Conservation (phyloP, 2,113 vertebrate species). For the Ctenodactylus gundi region DNA sequence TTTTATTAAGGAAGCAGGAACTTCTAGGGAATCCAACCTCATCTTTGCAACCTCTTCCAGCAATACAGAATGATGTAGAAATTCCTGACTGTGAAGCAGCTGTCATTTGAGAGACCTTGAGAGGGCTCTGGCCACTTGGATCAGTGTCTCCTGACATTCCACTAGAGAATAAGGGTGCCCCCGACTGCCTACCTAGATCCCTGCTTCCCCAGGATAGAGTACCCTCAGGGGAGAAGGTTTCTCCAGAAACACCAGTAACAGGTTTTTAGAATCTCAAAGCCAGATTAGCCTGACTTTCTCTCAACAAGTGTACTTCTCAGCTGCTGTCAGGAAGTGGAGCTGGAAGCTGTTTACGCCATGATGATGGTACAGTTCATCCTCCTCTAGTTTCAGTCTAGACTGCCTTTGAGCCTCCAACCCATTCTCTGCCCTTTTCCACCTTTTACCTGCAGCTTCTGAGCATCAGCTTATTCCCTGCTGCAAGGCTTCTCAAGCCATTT, state of each 20-base stretch:
- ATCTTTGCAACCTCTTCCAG: neutral
- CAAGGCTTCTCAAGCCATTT: neutral
- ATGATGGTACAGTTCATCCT: neutral
- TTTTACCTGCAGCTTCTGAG: neutral
- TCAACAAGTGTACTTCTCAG: neutral
- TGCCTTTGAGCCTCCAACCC: rapidly evolving
- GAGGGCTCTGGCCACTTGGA: neutral
- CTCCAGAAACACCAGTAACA: neutral
- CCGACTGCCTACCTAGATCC: neutral
- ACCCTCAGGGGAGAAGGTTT: neutral
- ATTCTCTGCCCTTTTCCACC: rapidly evolving
- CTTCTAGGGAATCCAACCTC: neutral
- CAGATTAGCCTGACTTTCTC: neutral
- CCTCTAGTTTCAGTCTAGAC: too few species aligned
- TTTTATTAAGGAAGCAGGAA: neutral
- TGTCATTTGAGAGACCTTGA: neutral
- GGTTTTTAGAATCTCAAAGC: neutral
- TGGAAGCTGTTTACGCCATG: neutral
- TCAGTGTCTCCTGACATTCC: neutral
- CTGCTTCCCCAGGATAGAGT: neutral
- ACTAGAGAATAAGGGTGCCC: neutral
- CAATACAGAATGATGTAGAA: neutral
- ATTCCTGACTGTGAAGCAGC: neutral
- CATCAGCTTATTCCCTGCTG: neutral
- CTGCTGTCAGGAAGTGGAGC: neutral